These are phyloP conservation scores for Asbolus verrucosus DNA, from an alignment of 1,140 invertebrate species.

Conservation along the genomic window DNA sequence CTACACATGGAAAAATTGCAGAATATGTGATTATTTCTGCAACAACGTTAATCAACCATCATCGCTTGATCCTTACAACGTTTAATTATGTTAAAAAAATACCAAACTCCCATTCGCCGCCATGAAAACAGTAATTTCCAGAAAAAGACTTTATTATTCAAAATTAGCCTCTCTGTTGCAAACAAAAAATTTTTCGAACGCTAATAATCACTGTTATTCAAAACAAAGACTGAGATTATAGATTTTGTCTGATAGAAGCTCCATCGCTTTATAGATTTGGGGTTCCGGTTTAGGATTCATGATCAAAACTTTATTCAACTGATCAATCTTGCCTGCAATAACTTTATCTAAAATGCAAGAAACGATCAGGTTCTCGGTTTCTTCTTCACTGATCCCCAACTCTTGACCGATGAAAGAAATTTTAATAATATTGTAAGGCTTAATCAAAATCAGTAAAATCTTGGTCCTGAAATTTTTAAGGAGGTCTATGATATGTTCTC, in stretches of 20 bases:
- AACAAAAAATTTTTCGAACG: no score
- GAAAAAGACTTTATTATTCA: no score
- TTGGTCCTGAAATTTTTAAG: slow-evolving; percentile 95
- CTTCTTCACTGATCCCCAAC: slow-evolving; percentile 92
- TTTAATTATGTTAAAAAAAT: neutral
- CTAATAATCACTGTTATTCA: neutral
- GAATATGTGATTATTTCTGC: slow-evolving; percentile 1
- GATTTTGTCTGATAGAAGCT: slow-evolving; percentile 63
- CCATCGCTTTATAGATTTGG: slow-evolving; percentile 88
- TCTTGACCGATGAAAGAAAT: slow-evolving; percentile 97
- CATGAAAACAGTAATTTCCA: no score
- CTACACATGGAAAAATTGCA: slow-evolving; percentile 9
- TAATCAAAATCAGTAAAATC: slow-evolving; percentile 95
- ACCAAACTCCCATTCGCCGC: no score
- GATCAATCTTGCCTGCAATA: slow-evolving; percentile 94
- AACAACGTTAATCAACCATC: slow-evolving; percentile 3
- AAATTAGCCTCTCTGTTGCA: no score
- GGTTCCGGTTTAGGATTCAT: slow-evolving; percentile 82
- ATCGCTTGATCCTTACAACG: neutral
- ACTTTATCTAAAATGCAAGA: slow-evolving; percentile 67
- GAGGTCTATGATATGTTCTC: slow-evolving; percentile 98
- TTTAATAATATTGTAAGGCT: slow-evolving; percentile 96
- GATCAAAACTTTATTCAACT: slow-evolving; percentile 93
- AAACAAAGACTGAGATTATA: slow-evolving; percentile 24
- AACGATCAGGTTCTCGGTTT: slow-evolving; percentile 78